Base-by-base conservation (phyloP, 2,888 invertebrate species). In the Oligia fasciuncula region DNA sequence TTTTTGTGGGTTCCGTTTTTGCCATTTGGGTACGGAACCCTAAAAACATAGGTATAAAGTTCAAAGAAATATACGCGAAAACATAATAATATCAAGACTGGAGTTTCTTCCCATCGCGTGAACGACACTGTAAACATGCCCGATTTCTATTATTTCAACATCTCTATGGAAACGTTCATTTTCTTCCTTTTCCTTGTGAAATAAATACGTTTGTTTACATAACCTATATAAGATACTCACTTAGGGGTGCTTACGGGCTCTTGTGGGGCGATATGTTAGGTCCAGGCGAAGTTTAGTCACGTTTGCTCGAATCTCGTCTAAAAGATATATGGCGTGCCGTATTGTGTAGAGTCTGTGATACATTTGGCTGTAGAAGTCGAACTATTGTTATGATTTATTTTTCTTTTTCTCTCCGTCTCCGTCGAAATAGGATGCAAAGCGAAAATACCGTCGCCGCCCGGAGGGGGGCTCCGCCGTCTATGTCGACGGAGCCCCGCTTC, bases 261-360 rank as follows among this genome's bases (percentile, higher is more conserved):
- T 85, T 60, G 76, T 73, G 71, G 35, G 70, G 70, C 74, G 40
- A 68, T 29, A 29, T 77, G 63, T 76, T 72, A 85, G 84, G 77
- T 75, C 79, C 75, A 71, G 69, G 60, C 76, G 77, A 83, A 87
- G 85, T 87, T 83, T 46, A 81, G 88, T 86, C 88, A 85, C 85
- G 86, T 87, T 71, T 77, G 65, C 72, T 65, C 35, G 46, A 79
- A 82, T 77, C 80, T 86, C 73, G 68, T 72, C 80, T 77, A 76
- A 80, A 80, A 82, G 73, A 85, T 77, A 76, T 70, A 62, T 79
- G 51, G 74, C 80, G 72, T 77, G 62, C 40, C 19, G 71, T 63
- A 81, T 79, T 85, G 84, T 85, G 54, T 66, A 5, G 17, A 72
- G 73, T 75, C 77, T 79, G 74, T 78, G 72, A 80, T 74, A 65